A percentile compares a stretch with the other conserved stretches of the same genome.
Conservation (phyloP, 2,797 vertebrate genomes). For the Centropyge bicolor region DNA sequence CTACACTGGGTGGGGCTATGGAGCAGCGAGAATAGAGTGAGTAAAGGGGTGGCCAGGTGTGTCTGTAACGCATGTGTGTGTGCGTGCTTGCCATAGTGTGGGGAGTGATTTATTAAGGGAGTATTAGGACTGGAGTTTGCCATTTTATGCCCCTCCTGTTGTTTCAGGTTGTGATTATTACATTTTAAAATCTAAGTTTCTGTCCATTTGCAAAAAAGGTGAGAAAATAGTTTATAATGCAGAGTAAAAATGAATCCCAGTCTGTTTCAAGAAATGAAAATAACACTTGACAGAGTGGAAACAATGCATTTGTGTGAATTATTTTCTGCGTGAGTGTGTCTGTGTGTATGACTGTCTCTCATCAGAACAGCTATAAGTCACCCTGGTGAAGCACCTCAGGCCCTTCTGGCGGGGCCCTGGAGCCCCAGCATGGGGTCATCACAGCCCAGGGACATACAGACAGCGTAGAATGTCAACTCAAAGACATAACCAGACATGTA, state of each 20-base stretch:
- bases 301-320: conserved; percentile 13
- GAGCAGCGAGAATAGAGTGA: conserved; percentile 55
- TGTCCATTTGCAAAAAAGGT: conserved; percentile 7
- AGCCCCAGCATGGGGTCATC: conserved; percentile 80
- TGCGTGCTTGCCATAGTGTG: conserved; percentile 42
- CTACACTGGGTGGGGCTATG: conserved; percentile 77
- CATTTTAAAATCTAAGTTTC: conserved; percentile 27
- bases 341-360: conserved; percentile 53
- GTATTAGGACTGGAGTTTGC: conserved; percentile 38
- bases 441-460: conserved; percentile 71
- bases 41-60: conserved; percentile 66
- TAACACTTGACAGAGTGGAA: background rate
- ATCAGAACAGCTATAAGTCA: conserved; percentile 77
- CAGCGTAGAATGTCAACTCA: conserved; percentile 80
- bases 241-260: background rate
- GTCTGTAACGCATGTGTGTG: conserved; percentile 38
- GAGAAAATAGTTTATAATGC: background rate
- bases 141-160: conserved; percentile 50
- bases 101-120: conserved; percentile 64
- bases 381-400: conserved; percentile 78
- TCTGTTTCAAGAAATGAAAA: background rate
- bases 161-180: conserved; percentile 47
- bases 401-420: conserved; percentile 67
- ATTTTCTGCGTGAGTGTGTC: conserved; percentile 15
- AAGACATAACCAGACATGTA: conserved; percentile 76